Conservation (phyloP, 2,888 invertebrate species). For the Spisula subtruncata region DNA sequence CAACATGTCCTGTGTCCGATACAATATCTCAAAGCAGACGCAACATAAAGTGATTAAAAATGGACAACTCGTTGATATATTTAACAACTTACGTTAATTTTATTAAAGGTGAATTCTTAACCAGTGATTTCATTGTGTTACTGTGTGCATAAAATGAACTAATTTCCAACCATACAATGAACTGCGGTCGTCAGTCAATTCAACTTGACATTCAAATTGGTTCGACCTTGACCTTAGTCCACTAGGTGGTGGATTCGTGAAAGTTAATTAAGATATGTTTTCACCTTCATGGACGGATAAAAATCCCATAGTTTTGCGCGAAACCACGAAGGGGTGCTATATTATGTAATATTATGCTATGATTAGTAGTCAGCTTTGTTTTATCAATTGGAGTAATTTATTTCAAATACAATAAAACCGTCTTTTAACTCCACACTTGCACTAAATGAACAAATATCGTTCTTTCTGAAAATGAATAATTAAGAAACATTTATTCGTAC, state of each 20-base stretch:
- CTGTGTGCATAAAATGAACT: constrained; percentile 27
- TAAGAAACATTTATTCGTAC: no score
- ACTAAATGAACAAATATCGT: no score
- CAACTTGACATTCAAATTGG: neutral
- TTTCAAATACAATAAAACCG: no score
- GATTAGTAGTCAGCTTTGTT: no score
- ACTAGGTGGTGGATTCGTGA: constrained; percentile 26
- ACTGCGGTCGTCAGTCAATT: neutral
- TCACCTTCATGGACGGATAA: constrained; percentile 36
- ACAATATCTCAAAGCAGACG: constrained; percentile 5
- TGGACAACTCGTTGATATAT: neutral
- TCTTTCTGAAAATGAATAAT: no score
- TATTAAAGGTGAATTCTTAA: constrained; percentile 34
- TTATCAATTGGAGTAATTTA: no score
- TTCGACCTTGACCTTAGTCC: constrained; percentile 7
- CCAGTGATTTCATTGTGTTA: constrained; percentile 39
- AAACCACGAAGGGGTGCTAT: constrained; percentile 10
- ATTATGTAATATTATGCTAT: neutral
- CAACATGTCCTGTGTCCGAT: constrained; percentile 16
- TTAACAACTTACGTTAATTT: constrained; percentile 4
- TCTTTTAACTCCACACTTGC: no score
- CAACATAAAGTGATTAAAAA: neutral
- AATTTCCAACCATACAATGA: constrained; percentile 10
- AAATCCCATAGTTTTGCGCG: constrained; percentile 21
- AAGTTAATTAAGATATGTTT: constrained; percentile 34